These are phyloP conservation scores for Hafferia zeledoni DNA, from an alignment of 2,797 vertebrate genomes.

Conservation along the genomic window DNA sequence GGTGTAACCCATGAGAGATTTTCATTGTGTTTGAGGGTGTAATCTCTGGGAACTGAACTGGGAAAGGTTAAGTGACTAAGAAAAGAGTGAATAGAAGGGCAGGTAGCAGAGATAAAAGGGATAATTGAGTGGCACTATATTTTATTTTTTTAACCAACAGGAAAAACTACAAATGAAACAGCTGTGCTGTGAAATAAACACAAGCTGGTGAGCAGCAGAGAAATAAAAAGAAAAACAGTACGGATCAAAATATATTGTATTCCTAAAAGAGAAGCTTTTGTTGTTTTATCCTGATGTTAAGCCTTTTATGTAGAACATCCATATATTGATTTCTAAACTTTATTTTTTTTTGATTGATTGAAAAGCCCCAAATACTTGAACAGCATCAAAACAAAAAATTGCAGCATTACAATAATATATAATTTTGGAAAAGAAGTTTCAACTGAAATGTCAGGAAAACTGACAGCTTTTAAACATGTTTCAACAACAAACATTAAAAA, in stretches of 20 bases:
- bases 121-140: background rate
- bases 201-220: background rate
- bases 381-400: background rate
- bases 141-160: background rate
- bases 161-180: background rate
- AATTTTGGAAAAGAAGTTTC: background rate
- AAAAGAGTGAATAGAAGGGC: background rate
- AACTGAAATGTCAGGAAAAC: background rate
- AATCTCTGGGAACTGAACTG: background rate
- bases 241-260: conserved; percentile 29
- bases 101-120: background rate
- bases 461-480: background rate
- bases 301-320: background rate
- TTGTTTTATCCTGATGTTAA: background rate
- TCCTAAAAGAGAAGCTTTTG: background rate
- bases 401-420: background rate
- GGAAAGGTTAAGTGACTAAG: conserved; percentile 7
- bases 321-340: background rate
- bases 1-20: background rate
- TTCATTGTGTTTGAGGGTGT: background rate
- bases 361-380: background rate
- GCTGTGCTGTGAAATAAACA: conserved; percentile 9
- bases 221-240: background rate
- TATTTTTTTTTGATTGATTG: background rate
- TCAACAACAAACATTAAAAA: background rate